Percentiles rank a stretch among this genome's conserved stretches.
Evolutionary conservation across 2,888 invertebrate genomes (phyloP).

Genomic region (Boloria euphrosyne): DNA sequence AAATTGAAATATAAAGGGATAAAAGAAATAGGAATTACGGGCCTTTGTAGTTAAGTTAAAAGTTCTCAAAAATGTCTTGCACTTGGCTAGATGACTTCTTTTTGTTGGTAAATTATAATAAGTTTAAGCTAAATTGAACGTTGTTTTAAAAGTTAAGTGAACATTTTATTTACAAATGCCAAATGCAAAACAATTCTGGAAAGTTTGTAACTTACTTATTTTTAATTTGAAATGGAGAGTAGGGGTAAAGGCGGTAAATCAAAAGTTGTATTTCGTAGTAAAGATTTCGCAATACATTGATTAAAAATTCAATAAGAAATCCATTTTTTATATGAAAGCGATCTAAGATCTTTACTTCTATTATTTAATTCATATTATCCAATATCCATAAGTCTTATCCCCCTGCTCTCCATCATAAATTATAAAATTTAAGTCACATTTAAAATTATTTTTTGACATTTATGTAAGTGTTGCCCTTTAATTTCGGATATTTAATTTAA

Average conservation of each 20-base stretch:
- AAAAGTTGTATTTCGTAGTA: no score
- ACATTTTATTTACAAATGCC: conserved; percentile 4
- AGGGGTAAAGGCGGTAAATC: background rate
- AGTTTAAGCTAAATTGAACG: background rate
- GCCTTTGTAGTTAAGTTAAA: background rate
- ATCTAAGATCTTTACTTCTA: no score
- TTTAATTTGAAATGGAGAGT: conserved; percentile 8
- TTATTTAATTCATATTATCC: no score
- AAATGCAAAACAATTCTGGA: background rate
- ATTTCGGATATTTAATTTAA: conserved; percentile 8
- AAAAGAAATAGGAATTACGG: conserved; percentile 4
- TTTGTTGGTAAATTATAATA: background rate
- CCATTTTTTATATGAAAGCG: no score
- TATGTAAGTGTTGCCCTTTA: background rate
- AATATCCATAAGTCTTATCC: background rate
- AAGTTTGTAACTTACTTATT: background rate
- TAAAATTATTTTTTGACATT: background rate
- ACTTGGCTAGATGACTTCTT: background rate
- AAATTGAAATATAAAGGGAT: conserved; percentile 23
- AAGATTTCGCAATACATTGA: no score
- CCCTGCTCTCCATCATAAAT: conserved; percentile 1
- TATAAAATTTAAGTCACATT: no score
- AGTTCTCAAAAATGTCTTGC: conserved; percentile 2
- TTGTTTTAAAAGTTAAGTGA: conserved; percentile 2
- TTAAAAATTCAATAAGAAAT: no score